phyloP scores from a whole-genome alignment of 1,140 invertebrate species.

The Bombus confusus region DNA sequence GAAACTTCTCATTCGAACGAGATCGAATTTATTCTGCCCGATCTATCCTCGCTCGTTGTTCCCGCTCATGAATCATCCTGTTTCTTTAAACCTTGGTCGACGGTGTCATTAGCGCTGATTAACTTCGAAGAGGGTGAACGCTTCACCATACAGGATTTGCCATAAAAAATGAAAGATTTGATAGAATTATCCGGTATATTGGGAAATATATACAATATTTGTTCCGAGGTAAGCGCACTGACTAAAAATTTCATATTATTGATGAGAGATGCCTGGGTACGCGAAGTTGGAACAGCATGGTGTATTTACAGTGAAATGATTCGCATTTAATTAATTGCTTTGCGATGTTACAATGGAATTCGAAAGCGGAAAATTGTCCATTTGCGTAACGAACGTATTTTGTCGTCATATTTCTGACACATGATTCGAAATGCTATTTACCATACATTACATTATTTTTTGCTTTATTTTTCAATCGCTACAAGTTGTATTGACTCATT shows the following conservation, averaged over 20 bases:
- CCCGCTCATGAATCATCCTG: not conserved
- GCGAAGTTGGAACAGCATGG: no score
- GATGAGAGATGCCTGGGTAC: not conserved
- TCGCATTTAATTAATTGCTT: constrained; percentile 16
- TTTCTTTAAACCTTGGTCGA: constrained; percentile 28
- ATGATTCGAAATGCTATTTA: not conserved
- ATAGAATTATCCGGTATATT: not conserved
- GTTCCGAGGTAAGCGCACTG: not conserved
- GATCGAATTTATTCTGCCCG: constrained; percentile 46
- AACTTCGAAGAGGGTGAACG: no score
- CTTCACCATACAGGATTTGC: not conserved
- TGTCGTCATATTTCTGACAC: not conserved
- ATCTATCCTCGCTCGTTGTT: not conserved
- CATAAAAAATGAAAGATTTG: not conserved
- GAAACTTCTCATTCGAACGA: constrained; percentile 17
- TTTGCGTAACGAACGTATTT: constrained; percentile 3
- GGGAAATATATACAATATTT: not conserved
- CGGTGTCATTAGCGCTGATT: no score
- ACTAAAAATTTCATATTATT: not conserved
- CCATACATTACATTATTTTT: not conserved
- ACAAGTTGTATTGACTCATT: not conserved
- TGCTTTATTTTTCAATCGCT: not conserved
- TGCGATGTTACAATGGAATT: not conserved
- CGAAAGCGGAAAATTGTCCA: not conserved
- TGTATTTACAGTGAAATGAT: not conserved